These are phyloP conservation scores for Hippocampus comes DNA, from an alignment of 2,113 vertebrate genomes.

Conservation along the genomic window DNA sequence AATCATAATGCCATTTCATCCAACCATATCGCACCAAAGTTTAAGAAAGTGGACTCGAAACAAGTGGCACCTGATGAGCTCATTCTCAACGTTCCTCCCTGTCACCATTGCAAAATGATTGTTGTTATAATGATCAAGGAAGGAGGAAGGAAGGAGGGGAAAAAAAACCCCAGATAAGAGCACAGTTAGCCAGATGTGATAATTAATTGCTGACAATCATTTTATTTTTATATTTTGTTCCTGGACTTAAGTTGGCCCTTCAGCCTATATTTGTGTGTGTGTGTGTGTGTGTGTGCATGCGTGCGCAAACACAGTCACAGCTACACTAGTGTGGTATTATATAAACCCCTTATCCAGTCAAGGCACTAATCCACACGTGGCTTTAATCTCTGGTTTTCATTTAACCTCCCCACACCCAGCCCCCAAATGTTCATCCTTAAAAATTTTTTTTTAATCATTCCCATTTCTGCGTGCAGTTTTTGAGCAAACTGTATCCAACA, in stretches of 20 bases:
- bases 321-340: background rate
- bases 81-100: background rate
- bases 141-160: background rate
- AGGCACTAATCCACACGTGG: background rate
- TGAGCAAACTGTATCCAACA: too few relatives aligned
- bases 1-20: too few relatives aligned
- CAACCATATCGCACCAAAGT: too few relatives aligned
- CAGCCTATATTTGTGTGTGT: background rate
- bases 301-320: background rate
- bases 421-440: background rate
- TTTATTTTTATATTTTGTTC: background rate
- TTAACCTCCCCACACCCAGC: background rate
- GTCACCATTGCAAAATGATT: background rate
- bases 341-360: background rate
- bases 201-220: background rate
- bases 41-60: too few relatives aligned
- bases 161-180: background rate
- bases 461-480: background rate
- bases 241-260: background rate
- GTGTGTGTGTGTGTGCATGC: background rate
- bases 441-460: background rate
- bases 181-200: background rate
- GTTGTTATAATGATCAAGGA: background rate
- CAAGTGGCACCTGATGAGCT: too few relatives aligned
- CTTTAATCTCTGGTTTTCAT: slow-evolving; percentile 1